phyloP scores from a whole-genome alignment of 53 echinoderm and acorn worm genomes.

The Hippasteria phrygiana region DNA sequence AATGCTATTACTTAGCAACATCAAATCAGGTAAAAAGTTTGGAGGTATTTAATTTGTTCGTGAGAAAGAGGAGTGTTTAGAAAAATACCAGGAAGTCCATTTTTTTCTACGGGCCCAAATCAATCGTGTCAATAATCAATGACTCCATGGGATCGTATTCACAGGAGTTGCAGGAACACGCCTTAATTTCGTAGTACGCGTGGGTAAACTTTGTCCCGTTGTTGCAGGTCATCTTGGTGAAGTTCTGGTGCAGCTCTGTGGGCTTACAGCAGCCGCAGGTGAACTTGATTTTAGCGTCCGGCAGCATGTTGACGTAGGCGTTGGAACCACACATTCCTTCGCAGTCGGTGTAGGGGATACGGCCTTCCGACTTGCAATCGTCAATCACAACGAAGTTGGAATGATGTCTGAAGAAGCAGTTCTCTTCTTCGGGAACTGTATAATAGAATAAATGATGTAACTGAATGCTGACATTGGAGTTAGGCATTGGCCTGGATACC shows the following conservation, averaged over 20 bases:
- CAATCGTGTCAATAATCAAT: neutral
- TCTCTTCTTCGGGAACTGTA: neutral
- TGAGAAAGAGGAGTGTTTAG: neutral
- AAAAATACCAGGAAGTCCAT: neutral
- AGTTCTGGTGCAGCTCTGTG: neutral
- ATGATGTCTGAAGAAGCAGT: conserved; percentile 15
- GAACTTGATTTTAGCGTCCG: conserved; percentile 1
- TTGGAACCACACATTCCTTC: conserved; percentile 27
- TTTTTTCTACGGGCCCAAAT: neutral
- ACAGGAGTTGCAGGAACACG: neutral
- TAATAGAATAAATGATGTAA: neutral
- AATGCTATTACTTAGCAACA: no score
- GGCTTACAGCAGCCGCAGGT: conserved; percentile 51
- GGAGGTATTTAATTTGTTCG: no score
- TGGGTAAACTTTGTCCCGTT: conserved; percentile 26
- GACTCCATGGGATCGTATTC: conserved; percentile 11
- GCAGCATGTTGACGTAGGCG: conserved; percentile 4
- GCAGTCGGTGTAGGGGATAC: conserved; percentile 34
- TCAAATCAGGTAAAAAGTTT: no score
- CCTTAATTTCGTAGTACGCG: conserved; percentile 33
- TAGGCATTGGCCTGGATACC: no score
- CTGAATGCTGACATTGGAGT: no score
- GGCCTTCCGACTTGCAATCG: conserved; percentile 22
- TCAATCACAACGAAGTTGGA: neutral
- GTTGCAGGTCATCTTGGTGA: conserved; percentile 29